These are phyloP conservation scores for Chrysemys picta DNA, from an alignment of 2,113 vertebrate genomes.

Conservation along the genomic window DNA sequence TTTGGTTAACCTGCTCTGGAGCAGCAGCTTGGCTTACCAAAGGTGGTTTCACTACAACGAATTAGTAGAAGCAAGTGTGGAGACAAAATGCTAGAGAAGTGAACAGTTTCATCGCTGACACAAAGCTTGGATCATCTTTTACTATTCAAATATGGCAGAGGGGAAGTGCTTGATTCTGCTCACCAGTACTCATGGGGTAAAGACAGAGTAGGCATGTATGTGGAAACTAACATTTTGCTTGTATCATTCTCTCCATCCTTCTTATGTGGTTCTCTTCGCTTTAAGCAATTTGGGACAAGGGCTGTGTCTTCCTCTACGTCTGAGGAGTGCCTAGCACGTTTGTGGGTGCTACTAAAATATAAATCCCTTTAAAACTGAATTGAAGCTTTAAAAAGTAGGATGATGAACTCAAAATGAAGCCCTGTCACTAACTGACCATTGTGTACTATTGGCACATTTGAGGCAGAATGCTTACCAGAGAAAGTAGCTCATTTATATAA, in stretches of 20 bases:
- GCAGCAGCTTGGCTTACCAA: not conserved
- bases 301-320: fast-evolving
- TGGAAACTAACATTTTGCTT: fast-evolving
- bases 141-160: fast-evolving
- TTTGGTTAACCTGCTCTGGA: not conserved
- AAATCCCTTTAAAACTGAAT: not conserved
- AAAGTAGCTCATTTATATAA: not conserved
- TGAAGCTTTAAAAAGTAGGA: not conserved
- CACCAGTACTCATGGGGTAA: fast-evolving
- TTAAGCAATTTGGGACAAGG: fast-evolving
- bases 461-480: not conserved
- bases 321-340: not conserved
- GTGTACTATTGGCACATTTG: not conserved
- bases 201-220: fast-evolving
- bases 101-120: not conserved
- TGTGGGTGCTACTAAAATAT: not conserved
- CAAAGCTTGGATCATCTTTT: fast-evolving
- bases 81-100: not conserved
- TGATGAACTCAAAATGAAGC: not conserved
- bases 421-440: not conserved
- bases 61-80: not conserved
- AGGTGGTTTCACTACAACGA: not conserved
- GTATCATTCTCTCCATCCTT: not conserved
- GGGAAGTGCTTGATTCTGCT: fast-evolving
- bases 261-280: not conserved